phyloP scores from a whole-genome alignment of 2,113 vertebrate species.

The Neotoma lepida region DNA sequence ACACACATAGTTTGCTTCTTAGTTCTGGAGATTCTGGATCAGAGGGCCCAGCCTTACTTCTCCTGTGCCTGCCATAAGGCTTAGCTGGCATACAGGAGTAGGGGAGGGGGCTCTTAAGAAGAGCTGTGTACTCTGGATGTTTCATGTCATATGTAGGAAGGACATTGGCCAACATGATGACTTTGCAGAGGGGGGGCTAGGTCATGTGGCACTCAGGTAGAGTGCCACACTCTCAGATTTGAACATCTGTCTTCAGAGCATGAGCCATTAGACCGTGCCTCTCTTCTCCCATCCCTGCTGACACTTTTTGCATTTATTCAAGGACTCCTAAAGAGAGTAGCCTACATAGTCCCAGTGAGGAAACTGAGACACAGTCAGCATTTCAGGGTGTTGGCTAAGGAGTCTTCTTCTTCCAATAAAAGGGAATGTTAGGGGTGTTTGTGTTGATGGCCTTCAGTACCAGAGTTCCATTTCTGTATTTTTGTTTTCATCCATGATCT shows the following conservation, averaged over 20 bases:
- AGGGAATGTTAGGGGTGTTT: accelerated
- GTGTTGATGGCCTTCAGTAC: not conserved
- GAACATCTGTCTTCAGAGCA: not conserved
- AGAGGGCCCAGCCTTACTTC: not conserved
- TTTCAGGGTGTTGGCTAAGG: accelerated
- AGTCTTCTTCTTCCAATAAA: not conserved
- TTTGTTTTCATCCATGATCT: not conserved
- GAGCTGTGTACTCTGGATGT: not conserved
- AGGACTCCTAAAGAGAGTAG: not conserved
- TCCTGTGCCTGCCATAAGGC: not conserved
- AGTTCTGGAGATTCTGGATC: not conserved
- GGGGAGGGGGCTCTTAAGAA: not conserved
- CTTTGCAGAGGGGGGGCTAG: not conserved
- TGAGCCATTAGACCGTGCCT: not conserved
- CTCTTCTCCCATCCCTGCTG: not conserved
- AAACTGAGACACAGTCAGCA: not conserved
- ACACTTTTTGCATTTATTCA: not conserved
- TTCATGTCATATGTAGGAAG: not conserved
- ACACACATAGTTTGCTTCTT: not conserved
- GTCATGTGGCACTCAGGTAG: no score
- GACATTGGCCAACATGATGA: not conserved
- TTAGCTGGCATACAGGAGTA: not conserved
- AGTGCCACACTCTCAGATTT: not conserved
- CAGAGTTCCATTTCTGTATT: not conserved
- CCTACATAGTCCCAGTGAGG: not conserved